Evolutionary conservation across 2,113 vertebrate species (phyloP), one percentile per base, ranked within the genome.

Genomic region (Nothoprocta pentlandii): DNA sequence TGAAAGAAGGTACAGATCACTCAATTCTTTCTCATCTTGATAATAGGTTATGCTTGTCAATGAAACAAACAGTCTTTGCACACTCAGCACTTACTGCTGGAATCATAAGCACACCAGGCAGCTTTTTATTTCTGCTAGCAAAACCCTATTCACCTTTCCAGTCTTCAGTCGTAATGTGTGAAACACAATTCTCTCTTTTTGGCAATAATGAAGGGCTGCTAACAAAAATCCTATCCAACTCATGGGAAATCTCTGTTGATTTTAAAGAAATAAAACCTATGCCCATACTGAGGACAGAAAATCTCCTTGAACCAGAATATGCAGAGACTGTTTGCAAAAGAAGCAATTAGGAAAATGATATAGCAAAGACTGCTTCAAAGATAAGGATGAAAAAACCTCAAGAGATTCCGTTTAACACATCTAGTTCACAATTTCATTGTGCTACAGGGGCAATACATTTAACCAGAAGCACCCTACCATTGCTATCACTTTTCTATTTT

Each of bases 41-140:
- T 63, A 77, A 80, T 69, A 68, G 15, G 28, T 61, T 90, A 61
- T 17, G 3, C 28, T 93, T 85, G 59, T 59, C 82, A 94, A 59
- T 9, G 49, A 87, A 93, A 73, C 41, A 89, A 62, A 16, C 14
- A 39, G 69, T 67, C n/a, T 28, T 73, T 91, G 67, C 71, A 91
- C 63, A 89, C 67, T 93, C 94, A 85, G 94, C 92, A 85, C 34
- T 87, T 89, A 79, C 53, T 87, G 19, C n/a, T 95, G 78, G 32
- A 22, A n/a, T 66, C 58, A 67, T 41, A 91, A 95, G 69, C 26
- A 82, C n/a, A 58, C 28, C 53, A 82, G 36, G 41, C 23, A 73
- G 39, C 44, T 49, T 61, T 89, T 92, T 92, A 69, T 69, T 94
- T 85, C 61, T 84, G 21, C 22, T 79, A 54, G 13, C 73, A 61